phyloP scores from a whole-genome alignment of 2,888 invertebrate species.

The Homarus gammarus region DNA sequence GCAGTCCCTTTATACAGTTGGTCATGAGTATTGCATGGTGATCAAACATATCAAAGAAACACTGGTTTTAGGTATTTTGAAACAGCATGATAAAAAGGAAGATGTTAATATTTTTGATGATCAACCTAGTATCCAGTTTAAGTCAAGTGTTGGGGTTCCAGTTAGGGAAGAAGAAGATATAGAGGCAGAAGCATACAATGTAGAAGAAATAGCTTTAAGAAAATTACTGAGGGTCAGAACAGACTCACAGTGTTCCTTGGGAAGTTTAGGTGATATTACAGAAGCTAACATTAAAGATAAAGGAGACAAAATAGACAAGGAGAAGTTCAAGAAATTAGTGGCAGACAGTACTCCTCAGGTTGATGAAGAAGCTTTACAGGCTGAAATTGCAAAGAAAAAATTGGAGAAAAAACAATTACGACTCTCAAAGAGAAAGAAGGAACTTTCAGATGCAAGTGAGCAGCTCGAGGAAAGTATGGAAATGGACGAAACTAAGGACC shows the following conservation, averaged over 20 bases:
- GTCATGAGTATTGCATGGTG: constrained; percentile 20
- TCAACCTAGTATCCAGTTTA: neutral
- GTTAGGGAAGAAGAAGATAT: neutral
- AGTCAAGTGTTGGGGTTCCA: neutral
- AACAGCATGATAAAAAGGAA: constrained; percentile 13
- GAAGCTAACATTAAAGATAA: neutral
- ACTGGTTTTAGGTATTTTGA: constrained; percentile 24
- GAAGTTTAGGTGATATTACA: neutral
- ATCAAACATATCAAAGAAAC: constrained; percentile 33
- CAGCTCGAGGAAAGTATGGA: neutral
- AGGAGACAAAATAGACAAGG: neutral
- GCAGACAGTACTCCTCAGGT: neutral
- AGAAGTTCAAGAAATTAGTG: neutral
- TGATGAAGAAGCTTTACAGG: neutral
- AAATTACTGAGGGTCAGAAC: neutral
- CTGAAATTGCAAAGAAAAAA: no score
- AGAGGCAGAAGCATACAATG: neutral
- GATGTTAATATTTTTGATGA: neutral
- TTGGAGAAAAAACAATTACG: neutral
- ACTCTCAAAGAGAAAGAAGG: constrained; percentile 1
- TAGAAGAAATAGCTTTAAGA: neutral
- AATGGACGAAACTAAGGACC: neutral
- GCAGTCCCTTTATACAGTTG: neutral
- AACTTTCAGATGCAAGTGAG: neutral
- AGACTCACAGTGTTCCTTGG: neutral